Evolutionary conservation across 2,888 invertebrate genomes (phyloP), one percentile per base, ranked within the genome.

Genomic region (Alviniconcha strummeri): DNA sequence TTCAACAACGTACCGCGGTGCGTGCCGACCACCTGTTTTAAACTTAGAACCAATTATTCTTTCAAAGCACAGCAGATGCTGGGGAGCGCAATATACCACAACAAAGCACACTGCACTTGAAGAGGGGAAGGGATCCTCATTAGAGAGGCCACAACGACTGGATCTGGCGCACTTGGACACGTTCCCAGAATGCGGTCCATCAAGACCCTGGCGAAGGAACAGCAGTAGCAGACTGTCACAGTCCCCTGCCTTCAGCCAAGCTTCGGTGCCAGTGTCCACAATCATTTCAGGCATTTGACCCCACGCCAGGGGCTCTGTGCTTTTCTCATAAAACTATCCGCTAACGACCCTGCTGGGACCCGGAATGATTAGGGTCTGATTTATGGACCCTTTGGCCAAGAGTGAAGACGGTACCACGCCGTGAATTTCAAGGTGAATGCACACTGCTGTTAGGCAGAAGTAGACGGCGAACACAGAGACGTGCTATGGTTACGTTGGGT

Each of bases 221-320:
- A 36, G 36, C 36, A 36, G 60, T 11, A 71, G n/a, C 17, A 71
- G 17, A 19, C 17, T 71, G 71, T 71, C 71, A n/a, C 71, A 71
- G 17, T 71, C 60, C 13, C 71, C 71, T 71, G 71, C 71, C 71
- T 71, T 71, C 71, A 15, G 71, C 71, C 71, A 71, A n/a, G n/a
- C 71, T 71, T 71, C 13, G n/a, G 71, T 71, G 71, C 71, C 71
- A 19, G 71, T 71, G 71, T 71, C 71, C 71, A 71, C 71, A 71
- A 71, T 17, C 71, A 71, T 19, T 19, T n/a, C 71, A 71, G 7
- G 71, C 71, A n/a, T 71, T 71, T 71, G 71, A 71, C 71, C 71
- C 71, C n/a, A 71, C 19, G 71, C 71, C 71, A 19, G 17, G 71
- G n/a, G 71, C n/a, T 19, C 71, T 8, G 71, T 19, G n/a, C 17